Percentiles rank a stretch among this genome's conserved stretches.
phyloP scores from a whole-genome alignment of 2,888 invertebrate genomes.

The Phaedon cochleariae region DNA sequence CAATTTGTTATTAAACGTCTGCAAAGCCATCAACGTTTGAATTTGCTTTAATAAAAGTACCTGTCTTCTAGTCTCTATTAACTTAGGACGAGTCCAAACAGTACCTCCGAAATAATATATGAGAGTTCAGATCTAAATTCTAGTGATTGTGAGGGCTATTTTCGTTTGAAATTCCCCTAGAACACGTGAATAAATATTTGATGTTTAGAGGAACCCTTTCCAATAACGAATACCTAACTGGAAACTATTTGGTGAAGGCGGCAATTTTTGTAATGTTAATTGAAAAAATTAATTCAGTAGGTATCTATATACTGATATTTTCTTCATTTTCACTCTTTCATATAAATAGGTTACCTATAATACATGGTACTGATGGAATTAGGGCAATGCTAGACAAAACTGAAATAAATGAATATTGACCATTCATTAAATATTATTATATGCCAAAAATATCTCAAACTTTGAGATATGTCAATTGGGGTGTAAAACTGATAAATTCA shows the following conservation, averaged over 20 bases:
- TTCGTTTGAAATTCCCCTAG: neutral
- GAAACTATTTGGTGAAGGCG: slow-evolving; percentile 2
- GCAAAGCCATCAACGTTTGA: slow-evolving; percentile 13
- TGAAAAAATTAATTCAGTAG: slow-evolving; percentile 14
- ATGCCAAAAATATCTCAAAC: too few species aligned
- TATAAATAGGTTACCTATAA: too few species aligned
- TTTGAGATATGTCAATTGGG: too few species aligned
- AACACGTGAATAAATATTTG: slow-evolving; percentile 1
- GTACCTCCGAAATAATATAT: neutral
- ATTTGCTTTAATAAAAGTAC: slow-evolving; percentile 35
- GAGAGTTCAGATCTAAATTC: neutral
- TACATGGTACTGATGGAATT: too few species aligned
- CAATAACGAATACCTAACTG: neutral
- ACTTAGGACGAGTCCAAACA: slow-evolving; percentile 26
- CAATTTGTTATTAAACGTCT: slow-evolving; percentile 19
- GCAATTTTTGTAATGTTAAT: slow-evolving; percentile 16
- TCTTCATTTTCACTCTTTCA: too few species aligned
- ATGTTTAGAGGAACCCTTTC: neutral
- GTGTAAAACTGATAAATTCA: too few species aligned
- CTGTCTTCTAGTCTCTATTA: slow-evolving; percentile 35
- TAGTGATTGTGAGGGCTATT: neutral
- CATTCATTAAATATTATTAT: too few species aligned
- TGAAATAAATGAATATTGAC: too few species aligned
- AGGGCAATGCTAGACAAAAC: too few species aligned
- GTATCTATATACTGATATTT: too few species aligned